A percentile compares a stretch with the other conserved stretches of the same genome.
Conservation (phyloP, 2,797 vertebrate species). For the Crocidura indochinensis region DNA sequence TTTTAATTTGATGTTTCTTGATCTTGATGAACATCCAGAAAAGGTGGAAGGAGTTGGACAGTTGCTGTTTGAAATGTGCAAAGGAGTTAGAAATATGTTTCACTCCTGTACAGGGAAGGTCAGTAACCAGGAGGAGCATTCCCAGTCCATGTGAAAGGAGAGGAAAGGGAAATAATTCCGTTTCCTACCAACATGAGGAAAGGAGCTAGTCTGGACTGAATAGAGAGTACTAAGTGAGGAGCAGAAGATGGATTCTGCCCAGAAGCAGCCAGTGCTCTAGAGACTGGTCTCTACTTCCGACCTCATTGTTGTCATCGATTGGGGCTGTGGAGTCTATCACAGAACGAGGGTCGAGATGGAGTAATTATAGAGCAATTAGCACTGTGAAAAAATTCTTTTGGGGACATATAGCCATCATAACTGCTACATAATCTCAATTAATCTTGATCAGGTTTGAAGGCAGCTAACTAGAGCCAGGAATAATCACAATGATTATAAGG, state of each 20-base stretch:
- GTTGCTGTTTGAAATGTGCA: constrained; percentile 98
- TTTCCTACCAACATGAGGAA: neutral
- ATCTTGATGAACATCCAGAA: constrained; percentile 93
- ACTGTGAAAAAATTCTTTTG: neutral
- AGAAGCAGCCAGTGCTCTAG: neutral
- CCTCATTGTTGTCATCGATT: neutral
- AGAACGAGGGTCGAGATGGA: neutral
- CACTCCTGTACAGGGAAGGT: constrained; percentile 95
- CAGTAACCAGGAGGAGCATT: constrained; percentile 72
- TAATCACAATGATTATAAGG: neutral
- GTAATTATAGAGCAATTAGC: no score
- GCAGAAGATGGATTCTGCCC: neutral
- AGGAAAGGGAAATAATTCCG: constrained; percentile 15
- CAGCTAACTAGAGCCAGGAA: neutral
- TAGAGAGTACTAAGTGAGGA: neutral
- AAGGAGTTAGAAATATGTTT: constrained; percentile 97
- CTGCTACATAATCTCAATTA: neutral
- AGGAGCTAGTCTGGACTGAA: neutral
- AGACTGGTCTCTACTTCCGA: neutral
- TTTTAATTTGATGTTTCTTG: constrained; percentile 94
- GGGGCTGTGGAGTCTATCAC: neutral
- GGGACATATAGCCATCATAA: neutral
- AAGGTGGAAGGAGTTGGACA: constrained; percentile 96
- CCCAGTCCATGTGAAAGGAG: neutral
- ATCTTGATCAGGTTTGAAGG: constrained; percentile 42